Base-by-base conservation (phyloP, 2,797 vertebrate species). In the Clarias platycephalus region DNA sequence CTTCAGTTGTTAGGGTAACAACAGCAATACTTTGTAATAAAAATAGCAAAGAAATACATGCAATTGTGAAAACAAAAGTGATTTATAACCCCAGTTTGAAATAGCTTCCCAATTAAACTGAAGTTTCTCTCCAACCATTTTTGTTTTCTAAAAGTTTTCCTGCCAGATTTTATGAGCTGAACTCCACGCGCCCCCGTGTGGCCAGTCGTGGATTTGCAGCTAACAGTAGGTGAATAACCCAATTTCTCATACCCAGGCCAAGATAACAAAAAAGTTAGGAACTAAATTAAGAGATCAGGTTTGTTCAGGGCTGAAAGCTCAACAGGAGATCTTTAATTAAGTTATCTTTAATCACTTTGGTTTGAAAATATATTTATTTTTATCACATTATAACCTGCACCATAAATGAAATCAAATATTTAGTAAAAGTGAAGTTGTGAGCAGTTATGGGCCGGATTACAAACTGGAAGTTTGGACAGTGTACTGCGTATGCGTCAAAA, bases 121-220 rank as follows among this genome's bases (percentile, higher is more conserved):
- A 53, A 9, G 37, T 71, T 49, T 72, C 12, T 72, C 40, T 72
- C 24, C 24, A 74, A 16, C 24, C 24, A 7, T 49, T 67, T 49
- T 49, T 16, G n/a, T 75, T 31, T 22, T 4, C n/a, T 31, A 26
- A 26, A 9, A 22, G 74, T 22, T 76, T 24, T 58, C 20, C 75
- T 40, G 37, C 22, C 13, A n/a, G 31, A 15, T 12, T 63, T 62
- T 62, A 24, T 78, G 34, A 62, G 2, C 57, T 62, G 58, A 24
- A 40, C 58, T 62, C 34, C 34, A 40, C 15, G 7, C 31, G 76
- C 76, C 76, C 22, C 34, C 76, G 58, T 79, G 76, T 63, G 76
- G 58, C 34, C 58, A 63, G 40, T 9, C 26, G 0, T 0, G 31
- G n/a, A 26, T 4, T 40, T 62, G 76, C 76, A 79, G 22, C 2